Base-by-base conservation (phyloP, 2,888 invertebrate genomes). In the Cataglyphis albicans region DNA sequence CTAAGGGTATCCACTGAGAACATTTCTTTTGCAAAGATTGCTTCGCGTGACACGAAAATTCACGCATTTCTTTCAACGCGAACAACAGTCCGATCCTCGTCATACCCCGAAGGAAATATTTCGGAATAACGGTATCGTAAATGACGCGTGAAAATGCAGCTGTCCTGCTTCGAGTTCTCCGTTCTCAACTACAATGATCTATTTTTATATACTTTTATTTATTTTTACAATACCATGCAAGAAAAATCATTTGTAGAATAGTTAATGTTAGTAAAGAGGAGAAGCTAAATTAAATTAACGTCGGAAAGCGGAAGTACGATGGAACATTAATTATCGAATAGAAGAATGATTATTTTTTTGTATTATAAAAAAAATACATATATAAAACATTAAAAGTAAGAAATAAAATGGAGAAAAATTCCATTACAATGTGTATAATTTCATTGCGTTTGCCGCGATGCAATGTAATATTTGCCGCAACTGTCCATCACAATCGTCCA, bases 111-210 rank as follows among this genome's bases (percentile, higher is more conserved):
- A 83, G 82, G 81, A 88, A 81, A 87, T 85, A 86, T 84, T 72
- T 87, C 84, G 64, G 82, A 75, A 72, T 76, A 55, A 57, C 65
- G 52, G 75, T 87, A 80, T 74, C 81, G 86, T 89, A 92, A 92
- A 92, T 91, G 90, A 90, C 83, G 88, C 89, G 86, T 91, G 87
- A 90, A 90, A 84, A 25, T 25, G 75, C 92, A 92, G 92, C 91
- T 92, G 84, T 86, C 75, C 81, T 86, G 84, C 81, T 44, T 67
- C 63, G 78, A 84, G 81, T 61, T 82, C 73, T 84, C 78, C 64
- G 78, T 44, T 41, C 44, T 65, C 12, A 35, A 81, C 29, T 15
- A 48, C 29, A 25, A 35, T 52, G 35, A 75, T 84, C 63, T 38
- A 78, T 15, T 25, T 25, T 25, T 25, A 25, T 1, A 25, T 25